Base-by-base conservation (phyloP, 2,113 vertebrate genomes). In the Lipotes vexillifer region DNA sequence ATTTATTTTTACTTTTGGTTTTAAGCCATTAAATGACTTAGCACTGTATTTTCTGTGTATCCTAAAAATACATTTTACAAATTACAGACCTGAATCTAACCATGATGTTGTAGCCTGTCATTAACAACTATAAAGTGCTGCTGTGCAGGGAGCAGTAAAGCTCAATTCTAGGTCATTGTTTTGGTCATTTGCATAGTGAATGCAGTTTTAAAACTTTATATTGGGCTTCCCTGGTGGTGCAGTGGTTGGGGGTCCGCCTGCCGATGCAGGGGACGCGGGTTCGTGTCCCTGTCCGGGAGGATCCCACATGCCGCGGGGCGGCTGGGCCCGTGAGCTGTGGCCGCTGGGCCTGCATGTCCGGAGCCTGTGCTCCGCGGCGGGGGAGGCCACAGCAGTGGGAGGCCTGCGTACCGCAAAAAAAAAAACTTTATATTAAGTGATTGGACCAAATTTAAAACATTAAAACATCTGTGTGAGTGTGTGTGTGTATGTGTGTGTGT, bases 31-130 rank as follows among this genome's bases (percentile, higher is more conserved):
- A 97, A 95, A 95, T 74, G 57, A 81, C 95, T 88, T 90, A 91
- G 88, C 77, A 65, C 83, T 97, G 68, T 90, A 94, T 17, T 27
- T 86, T 92, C 52, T n/a, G 44, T 59, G 66, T 94, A 88, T 88
- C 96, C 96, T 98, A 98, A 98, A 98, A 98, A 98, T 98, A 98
- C 97, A 97, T 86, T 87, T 87, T 94, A 38, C 41, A 98, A 98
- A 98, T 98, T 97, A 97, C 31, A 98, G 94, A 72, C 84, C 78
- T 93, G 90, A 78, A 52, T 83, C 97, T 97, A 78, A 78, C 87
- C 92, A 93, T 41, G 97, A n/a, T 95, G 82, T 33, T 21, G 46
- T 25, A 96, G 95, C 87, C 46, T 93, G 77, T 97, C 85, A 96
- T 98, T 98, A 98, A 80, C 85, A 96, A 74, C 74, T 96, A 75